These are phyloP conservation scores for Perizoma affinitatum DNA, from an alignment of 2,888 invertebrate species.

Conservation along the genomic window DNA sequence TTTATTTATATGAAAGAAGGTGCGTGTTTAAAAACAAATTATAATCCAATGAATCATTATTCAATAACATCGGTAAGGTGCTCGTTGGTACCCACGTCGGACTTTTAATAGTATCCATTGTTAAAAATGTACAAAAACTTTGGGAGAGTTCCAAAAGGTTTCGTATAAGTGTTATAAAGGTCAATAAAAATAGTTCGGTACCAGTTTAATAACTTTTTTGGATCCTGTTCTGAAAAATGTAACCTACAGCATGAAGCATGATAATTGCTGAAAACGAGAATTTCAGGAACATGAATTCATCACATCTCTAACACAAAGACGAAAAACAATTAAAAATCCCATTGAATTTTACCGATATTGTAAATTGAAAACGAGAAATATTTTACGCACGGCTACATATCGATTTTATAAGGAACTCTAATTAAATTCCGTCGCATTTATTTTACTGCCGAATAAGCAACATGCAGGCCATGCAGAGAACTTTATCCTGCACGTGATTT, in stretches of 20 bases:
- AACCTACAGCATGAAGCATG: too few relatives aligned
- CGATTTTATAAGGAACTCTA: constrained; percentile 51
- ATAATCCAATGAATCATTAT: constrained; percentile 43
- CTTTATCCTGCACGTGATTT: constrained; percentile 41
- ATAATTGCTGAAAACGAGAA: background rate
- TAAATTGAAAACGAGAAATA: constrained; percentile 30
- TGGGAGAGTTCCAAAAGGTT: background rate
- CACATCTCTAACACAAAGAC: constrained; percentile 7
- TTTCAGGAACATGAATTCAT: constrained; percentile 5
- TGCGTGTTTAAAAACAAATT: constrained; percentile 41
- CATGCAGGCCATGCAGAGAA: constrained; percentile 47
- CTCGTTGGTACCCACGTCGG: background rate
- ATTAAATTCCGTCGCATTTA: constrained; percentile 48
- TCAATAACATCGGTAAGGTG: background rate
- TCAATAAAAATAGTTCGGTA: too few relatives aligned
- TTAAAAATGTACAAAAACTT: background rate
- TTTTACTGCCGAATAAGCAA: constrained; percentile 9
- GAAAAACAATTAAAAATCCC: constrained; percentile 20
- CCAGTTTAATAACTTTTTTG: too few relatives aligned
- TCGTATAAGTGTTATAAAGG: background rate
- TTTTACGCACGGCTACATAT: constrained; percentile 50
- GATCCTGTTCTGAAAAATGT: too few relatives aligned
- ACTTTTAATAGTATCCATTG: background rate
- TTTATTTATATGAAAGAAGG: background rate
- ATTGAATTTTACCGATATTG: constrained; percentile 20